Conservation (phyloP, 1,140 invertebrate species). For the Cephus cinctus region DNA sequence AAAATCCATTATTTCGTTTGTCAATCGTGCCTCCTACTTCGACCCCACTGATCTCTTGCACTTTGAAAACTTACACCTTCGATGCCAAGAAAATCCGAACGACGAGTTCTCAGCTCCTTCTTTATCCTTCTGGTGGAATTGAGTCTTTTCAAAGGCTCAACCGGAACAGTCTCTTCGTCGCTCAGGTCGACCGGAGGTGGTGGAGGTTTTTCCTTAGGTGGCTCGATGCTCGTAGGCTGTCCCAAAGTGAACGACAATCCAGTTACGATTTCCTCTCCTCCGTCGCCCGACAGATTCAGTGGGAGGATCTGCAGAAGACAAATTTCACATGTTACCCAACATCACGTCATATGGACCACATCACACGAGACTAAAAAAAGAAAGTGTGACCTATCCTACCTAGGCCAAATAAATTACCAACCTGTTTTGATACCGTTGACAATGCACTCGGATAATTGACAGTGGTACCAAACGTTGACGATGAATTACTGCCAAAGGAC, state of each 20-base stretch:
- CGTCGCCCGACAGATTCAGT: slow-evolving; percentile 44
- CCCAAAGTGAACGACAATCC: slow-evolving; percentile 49
- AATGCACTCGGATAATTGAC: slow-evolving; percentile 37
- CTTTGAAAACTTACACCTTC: slow-evolving; percentile 60
- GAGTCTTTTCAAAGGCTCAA: slow-evolving; percentile 65
- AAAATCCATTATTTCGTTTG: neutral
- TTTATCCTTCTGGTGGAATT: slow-evolving; percentile 84
- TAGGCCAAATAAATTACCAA: slow-evolving; percentile 21
- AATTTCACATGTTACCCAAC: too few relatives aligned
- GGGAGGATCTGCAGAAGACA: slow-evolving; percentile 39
- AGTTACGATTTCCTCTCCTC: slow-evolving; percentile 45
- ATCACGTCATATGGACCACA: too few relatives aligned
- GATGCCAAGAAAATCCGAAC: slow-evolving; percentile 83
- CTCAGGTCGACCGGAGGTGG: slow-evolving; percentile 71
- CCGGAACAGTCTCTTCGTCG: slow-evolving; percentile 51
- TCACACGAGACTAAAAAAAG: too few relatives aligned
- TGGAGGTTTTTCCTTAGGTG: slow-evolving; percentile 83
- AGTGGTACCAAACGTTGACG: too few relatives aligned
- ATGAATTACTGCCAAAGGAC: too few relatives aligned
- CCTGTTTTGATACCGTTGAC: slow-evolving; percentile 43
- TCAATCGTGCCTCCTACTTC: too few relatives aligned
- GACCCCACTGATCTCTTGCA: too few relatives aligned
- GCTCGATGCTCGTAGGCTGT: slow-evolving; percentile 66
- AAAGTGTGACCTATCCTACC: too few relatives aligned
- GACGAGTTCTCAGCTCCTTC: slow-evolving; percentile 79